Conservation (phyloP, 2,113 vertebrate species). For the Gallinago media region DNA sequence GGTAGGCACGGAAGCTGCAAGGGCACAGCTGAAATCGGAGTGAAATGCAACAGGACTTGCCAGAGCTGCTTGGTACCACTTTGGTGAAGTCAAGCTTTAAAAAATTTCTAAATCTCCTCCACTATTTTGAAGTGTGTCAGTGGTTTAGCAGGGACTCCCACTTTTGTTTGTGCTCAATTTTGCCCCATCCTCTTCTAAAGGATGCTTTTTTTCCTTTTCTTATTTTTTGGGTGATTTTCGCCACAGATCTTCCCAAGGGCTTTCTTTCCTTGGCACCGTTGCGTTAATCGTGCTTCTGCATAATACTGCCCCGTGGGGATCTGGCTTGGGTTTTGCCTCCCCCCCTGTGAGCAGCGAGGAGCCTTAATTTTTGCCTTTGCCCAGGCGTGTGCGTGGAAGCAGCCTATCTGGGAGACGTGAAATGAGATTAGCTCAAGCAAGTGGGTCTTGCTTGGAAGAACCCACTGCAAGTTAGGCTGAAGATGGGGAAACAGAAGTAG, state of each 20-base stretch:
- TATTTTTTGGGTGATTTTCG: conserved; percentile 1
- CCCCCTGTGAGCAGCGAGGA: background rate
- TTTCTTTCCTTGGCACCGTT: background rate
- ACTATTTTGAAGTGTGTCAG: background rate
- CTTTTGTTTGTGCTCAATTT: background rate
- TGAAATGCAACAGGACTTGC: background rate
- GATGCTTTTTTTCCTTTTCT: background rate
- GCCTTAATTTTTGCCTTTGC: conserved; percentile 30
- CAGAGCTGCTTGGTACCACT: background rate
- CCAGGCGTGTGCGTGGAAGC: conserved; percentile 16
- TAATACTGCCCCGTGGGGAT: conserved; percentile 32
- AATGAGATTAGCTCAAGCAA: conserved; percentile 34
- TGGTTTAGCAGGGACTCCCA: background rate
- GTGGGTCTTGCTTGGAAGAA: background rate
- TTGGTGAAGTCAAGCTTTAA: background rate
- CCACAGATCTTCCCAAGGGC: background rate
- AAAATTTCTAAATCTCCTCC: background rate
- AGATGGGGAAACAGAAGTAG: background rate
- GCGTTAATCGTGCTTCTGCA: background rate
- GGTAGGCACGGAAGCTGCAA: background rate
- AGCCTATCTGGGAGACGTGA: background rate
- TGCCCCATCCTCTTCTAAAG: background rate
- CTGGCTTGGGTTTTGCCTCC: background rate
- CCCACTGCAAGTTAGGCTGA: background rate
- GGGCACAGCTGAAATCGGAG: accelerated